Evolutionary conservation across 53 echinoderm and acorn worm genomes (phyloP), one percentile per base, ranked within the genome.

Genomic region (Henricia sp.): DNA sequence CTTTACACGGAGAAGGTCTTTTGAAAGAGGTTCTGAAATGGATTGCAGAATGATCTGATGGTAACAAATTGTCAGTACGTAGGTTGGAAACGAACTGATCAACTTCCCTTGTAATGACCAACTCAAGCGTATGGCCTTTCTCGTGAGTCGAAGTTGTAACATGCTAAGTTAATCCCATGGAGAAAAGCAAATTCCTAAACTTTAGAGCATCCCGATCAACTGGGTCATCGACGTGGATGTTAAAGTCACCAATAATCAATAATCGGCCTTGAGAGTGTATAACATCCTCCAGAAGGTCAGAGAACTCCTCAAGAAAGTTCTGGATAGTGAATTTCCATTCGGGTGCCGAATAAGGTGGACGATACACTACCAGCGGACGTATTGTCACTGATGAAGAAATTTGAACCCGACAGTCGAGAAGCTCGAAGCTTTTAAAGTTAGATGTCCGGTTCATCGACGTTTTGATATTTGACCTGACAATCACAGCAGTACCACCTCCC

Each of bases 171-270:
- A n/a, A n/a, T n/a, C n/a, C n/a, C n/a, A n/a, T n/a, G n/a, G n/a
- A n/a, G n/a, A n/a, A n/a, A n/a, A n/a, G n/a, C n/a, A n/a, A n/a
- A n/a, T n/a, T n/a, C n/a, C n/a, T n/a, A n/a, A n/a, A n/a, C n/a
- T n/a, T n/a, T n/a, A n/a, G n/a, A n/a, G n/a, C n/a, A n/a, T n/a
- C n/a, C n/a, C n/a, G n/a, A n/a, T n/a, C n/a, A n/a, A n/a, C n/a
- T n/a, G n/a, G n/a, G n/a, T n/a, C n/a, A n/a, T n/a, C n/a, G n/a
- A n/a, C n/a, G n/a, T n/a, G n/a, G n/a, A 14, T 53, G 16, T 53
- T 9, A 53, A 53, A 53, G 16, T 53, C 53, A n/a, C 53, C 53
- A 53, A 53, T 14, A 53, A 53, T 53, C 53, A 53, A 53, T 53
- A 53, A 16, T 8, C 53, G 53, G 16, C 19, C 53, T 16, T n/a